A percentile compares a stretch with the other conserved stretches of the same genome.
These are phyloP conservation scores for Lophotis ruficrista DNA, from an alignment of 2,113 vertebrate species.

Conservation along the genomic window DNA sequence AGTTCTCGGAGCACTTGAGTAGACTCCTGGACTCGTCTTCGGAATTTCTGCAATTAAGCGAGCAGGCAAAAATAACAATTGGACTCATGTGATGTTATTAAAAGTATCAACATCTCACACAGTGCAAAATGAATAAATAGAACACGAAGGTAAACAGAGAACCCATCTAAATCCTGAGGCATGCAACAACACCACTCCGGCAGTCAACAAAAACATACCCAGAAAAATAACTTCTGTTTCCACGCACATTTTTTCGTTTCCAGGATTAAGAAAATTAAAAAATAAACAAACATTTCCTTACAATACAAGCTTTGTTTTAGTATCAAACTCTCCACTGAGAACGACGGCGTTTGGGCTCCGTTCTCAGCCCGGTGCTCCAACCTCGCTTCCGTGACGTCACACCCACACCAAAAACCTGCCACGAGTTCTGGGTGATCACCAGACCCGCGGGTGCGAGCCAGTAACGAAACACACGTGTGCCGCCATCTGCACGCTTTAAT, in stretches of 20 bases:
- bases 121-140: neutral
- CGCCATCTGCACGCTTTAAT: neutral
- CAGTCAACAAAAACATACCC: neutral
- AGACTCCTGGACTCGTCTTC: constrained; percentile 96
- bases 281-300: neutral
- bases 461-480: neutral
- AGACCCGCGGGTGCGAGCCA: neutral
- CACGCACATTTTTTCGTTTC: neutral
- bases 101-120: neutral
- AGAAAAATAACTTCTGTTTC: neutral
- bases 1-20: constrained; percentile 97
- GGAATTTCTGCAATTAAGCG: constrained; percentile 87
- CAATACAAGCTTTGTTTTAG: neutral
- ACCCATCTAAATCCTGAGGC: neutral
- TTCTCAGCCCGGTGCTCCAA: neutral
- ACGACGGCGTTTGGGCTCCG: neutral
- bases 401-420: neutral
- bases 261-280: neutral
- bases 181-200: neutral
- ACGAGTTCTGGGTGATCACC: neutral
- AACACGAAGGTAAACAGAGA: neutral
- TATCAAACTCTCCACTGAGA: neutral
- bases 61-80: neutral
- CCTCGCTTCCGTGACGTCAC: neutral
- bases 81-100: neutral